A percentile compares a stretch with the other conserved stretches of the same genome.
Evolutionary conservation across 2,888 invertebrate species (phyloP).

Genomic region (Cataglyphis altisquamis): DNA sequence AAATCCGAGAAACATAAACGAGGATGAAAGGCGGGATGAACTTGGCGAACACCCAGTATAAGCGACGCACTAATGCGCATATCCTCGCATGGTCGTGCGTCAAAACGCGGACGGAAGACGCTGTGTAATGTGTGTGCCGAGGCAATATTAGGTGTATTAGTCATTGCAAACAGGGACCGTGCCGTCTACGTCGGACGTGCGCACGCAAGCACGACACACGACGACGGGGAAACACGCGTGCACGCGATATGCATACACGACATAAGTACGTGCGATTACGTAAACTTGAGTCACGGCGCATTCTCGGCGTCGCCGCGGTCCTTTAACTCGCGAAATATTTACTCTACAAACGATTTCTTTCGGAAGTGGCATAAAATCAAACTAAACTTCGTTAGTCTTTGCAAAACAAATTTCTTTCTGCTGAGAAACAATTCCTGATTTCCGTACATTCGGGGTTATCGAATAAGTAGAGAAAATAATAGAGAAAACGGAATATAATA

Average conservation of each 20-base stretch:
- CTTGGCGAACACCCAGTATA: conserved; percentile 38
- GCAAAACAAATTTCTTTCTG: neutral
- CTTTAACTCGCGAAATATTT: conserved; percentile 42
- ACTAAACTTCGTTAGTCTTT: neutral
- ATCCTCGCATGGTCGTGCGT: conserved; percentile 54
- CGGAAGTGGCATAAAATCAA: conserved; percentile 20
- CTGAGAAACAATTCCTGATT: neutral
- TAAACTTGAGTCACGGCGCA: conserved; percentile 52
- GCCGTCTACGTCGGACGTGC: conserved; percentile 52
- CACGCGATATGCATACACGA: conserved; percentile 53
- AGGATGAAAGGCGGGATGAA: neutral
- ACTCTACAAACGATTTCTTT: conserved; percentile 23
- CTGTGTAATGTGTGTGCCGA: conserved; percentile 46
- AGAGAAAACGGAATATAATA: neutral
- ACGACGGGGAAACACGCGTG: conserved; percentile 41
- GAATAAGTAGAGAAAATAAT: neutral
- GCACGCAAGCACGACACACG: conserved; percentile 48
- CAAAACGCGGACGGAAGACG: conserved; percentile 55
- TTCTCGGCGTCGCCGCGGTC: conserved; percentile 42
- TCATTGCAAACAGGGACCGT: conserved; percentile 57
- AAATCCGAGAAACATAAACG: neutral
- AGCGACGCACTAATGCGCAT: conserved; percentile 49
- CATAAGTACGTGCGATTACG: conserved; percentile 53
- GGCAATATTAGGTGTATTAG: conserved; percentile 56
- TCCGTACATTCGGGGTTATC: neutral